phyloP scores from a whole-genome alignment of 2,797 vertebrate genomes.

The Lagocephalus sceleratus region DNA sequence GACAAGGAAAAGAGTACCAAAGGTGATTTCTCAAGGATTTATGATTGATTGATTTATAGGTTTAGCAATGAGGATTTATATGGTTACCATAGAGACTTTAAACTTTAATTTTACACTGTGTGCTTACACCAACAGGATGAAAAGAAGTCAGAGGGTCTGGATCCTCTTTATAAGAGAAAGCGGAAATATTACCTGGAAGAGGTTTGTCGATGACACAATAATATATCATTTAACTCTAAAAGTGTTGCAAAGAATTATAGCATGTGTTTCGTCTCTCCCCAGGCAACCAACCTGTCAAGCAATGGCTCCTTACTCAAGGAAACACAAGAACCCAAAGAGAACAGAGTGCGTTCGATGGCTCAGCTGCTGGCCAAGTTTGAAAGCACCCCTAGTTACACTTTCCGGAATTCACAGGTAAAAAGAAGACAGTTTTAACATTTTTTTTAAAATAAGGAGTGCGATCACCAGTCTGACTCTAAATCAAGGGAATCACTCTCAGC shows the following conservation, averaged over 20 bases:
- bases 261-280: conserved; percentile 6
- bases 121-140: conserved; percentile 76
- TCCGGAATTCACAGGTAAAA: conserved; percentile 82
- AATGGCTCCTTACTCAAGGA: conserved; percentile 64
- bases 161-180: conserved; percentile 86
- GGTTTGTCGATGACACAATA: conserved; percentile 72
- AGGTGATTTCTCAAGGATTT: conserved; percentile 73
- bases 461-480: neutral
- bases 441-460: neutral
- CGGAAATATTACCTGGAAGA: conserved; percentile 84
- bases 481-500: no score
- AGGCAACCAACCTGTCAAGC: conserved; percentile 78
- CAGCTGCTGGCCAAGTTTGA: conserved; percentile 94
- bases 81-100: no score
- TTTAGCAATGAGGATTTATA: neutral
- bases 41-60: neutral
- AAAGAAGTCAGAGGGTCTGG: conserved; percentile 81
- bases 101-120: neutral
- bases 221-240: neutral
- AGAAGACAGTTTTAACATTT: neutral
- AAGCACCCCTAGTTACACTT: conserved; percentile 67
- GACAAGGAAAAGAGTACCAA: conserved; percentile 90
- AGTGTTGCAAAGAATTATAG: neutral
- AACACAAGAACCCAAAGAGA: conserved; percentile 76
- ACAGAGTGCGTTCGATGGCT: conserved; percentile 94